Base-by-base conservation (phyloP, 1,140 invertebrate genomes). In the Magallana ariakensis region DNA sequence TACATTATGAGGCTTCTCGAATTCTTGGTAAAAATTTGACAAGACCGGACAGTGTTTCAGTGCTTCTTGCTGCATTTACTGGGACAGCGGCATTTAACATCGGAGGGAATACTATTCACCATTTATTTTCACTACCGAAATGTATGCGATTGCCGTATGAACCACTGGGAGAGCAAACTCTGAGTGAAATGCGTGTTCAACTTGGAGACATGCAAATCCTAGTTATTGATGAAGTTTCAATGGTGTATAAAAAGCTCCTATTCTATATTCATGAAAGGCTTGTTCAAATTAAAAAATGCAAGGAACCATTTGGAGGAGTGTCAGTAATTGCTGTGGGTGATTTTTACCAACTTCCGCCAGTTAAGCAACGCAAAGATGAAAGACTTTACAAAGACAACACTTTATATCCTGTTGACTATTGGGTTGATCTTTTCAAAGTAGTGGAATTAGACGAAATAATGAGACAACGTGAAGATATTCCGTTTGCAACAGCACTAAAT, bases 261-360 rank as follows among this genome's bases (percentile, higher is more conserved):
- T 53, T 19, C 26, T 80, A 80, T 26, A 80, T 80, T 13, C 87
- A 93, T 81, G 83, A 87, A 57, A 87, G 90, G 81, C 80, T 89
- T 22, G 75, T 80, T 13, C 75, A 80, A 7, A 80, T 80, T 26
- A 80, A 80, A 7, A 26, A 26, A 80, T 13, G 26, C 26, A 80
- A 80, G 5, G 26, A 7, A 1, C 75, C 75, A 80, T 83, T 83
- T 60, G 82, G 56, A 26, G 82, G 53, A 22, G 55, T 83, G 46
- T 11, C 54, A 10, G 13, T 83, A 16, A 26, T 83, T 13, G 82
- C 82, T 0, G 53, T 83, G 16, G 82, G 82, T 1, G 82, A 57
- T 60, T 57, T 83, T 4, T 83, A 58, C 58, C 82, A 83, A 22
- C 22, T 83, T 15, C 82, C 82, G 0, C 82, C 82, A 2, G 55